These are phyloP conservation scores for Astreopora myriophthalma DNA, from an alignment of 64 coral and sea anemone genomes.

Conservation along the genomic window DNA sequence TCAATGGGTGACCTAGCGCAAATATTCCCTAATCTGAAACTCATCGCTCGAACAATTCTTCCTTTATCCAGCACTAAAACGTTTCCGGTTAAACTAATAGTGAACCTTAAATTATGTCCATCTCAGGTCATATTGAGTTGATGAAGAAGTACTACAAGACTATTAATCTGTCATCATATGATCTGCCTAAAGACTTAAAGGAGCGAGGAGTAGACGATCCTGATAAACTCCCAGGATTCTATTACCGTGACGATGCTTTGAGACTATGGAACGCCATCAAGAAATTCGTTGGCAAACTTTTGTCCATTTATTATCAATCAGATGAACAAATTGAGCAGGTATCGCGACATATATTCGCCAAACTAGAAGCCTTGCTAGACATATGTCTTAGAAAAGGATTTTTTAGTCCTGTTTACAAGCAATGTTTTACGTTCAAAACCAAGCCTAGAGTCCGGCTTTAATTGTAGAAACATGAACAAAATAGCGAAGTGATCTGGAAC, in stretches of 20 bases:
- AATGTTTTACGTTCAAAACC: too few species aligned
- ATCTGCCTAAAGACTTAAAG: slow-evolving; percentile 68
- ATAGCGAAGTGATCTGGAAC: too few species aligned
- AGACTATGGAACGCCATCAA: slow-evolving; percentile 70
- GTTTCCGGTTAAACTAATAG: background rate
- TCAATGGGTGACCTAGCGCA: too few species aligned
- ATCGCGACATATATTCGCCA: too few species aligned
- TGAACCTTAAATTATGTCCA: background rate
- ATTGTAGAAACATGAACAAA: too few species aligned
- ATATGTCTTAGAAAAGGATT: background rate
- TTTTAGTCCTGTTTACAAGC: background rate
- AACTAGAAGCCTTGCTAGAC: background rate
- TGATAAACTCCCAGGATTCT: slow-evolving; percentile 74
- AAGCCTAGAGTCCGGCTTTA: too few species aligned
- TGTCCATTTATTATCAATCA: slow-evolving; percentile 54
- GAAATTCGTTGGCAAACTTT: slow-evolving; percentile 46
- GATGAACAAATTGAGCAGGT: slow-evolving; percentile 61
- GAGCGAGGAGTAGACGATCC: slow-evolving; percentile 71
- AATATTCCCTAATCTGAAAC: too few species aligned
- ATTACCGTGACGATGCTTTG: slow-evolving; percentile 91
- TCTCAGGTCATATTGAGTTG: slow-evolving; percentile 69
- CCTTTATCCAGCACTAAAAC: too few species aligned
- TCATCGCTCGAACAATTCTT: too few species aligned
- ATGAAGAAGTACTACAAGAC: slow-evolving; percentile 84
- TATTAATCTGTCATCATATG: slow-evolving; percentile 69